Evolutionary conservation across 2,888 invertebrate genomes (phyloP).

Genomic region (Catotricha subobsoleta): DNA sequence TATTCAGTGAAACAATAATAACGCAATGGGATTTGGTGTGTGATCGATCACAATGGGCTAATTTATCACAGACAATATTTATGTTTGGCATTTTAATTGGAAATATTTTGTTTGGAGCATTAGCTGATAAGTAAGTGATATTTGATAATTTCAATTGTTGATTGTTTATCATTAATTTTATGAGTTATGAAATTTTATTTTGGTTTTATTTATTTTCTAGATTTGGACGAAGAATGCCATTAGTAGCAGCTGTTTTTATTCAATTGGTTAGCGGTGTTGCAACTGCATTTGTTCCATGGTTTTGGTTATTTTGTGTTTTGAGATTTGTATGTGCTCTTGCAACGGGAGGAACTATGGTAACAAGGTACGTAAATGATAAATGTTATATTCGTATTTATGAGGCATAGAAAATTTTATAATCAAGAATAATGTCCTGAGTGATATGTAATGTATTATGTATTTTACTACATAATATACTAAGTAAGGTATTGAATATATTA

Average conservation of each 20-base stretch:
- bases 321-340: slow-evolving; percentile 56
- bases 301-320: slow-evolving; percentile 41
- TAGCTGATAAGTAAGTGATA: slow-evolving; percentile 50
- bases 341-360: slow-evolving; percentile 70
- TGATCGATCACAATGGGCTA: slow-evolving; percentile 42
- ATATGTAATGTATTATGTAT: too few relatives aligned
- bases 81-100: slow-evolving; percentile 64
- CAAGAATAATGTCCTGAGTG: too few relatives aligned
- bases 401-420: too few relatives aligned
- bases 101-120: slow-evolving; percentile 52
- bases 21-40: slow-evolving; percentile 64
- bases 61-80: slow-evolving; percentile 57
- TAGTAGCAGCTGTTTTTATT: slow-evolving; percentile 52
- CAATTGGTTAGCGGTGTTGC: slow-evolving; percentile 53
- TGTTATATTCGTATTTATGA: not conserved
- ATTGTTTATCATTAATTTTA: not conserved
- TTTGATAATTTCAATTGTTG: not conserved
- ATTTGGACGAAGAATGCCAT: slow-evolving; percentile 54
- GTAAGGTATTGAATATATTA: too few relatives aligned
- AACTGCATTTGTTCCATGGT: slow-evolving; percentile 52
- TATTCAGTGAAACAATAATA: slow-evolving; percentile 53
- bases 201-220: slow-evolving; percentile 29
- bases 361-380: slow-evolving; percentile 24
- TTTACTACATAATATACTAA: not conserved
- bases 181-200: not conserved